These are phyloP conservation scores for Rhea americana DNA, from an alignment of 2,113 vertebrate genomes.

Conservation along the genomic window DNA sequence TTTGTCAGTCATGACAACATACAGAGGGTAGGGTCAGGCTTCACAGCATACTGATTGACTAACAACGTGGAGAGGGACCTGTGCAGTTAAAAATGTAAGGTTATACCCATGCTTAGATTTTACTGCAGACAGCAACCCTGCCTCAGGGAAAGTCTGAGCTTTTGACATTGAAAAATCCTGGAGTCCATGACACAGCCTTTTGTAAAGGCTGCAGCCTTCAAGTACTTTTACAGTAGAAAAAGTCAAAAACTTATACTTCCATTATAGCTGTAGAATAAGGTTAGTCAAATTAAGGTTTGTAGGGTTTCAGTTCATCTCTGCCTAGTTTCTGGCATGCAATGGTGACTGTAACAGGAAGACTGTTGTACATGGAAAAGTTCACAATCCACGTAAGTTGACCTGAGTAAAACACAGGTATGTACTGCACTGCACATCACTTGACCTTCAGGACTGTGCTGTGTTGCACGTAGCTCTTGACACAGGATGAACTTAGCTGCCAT, in stretches of 20 bases:
- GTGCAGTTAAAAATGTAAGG: neutral
- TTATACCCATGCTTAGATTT: rapidly evolving
- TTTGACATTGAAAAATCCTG: neutral
- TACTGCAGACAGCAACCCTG: neutral
- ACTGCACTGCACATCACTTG: too few species aligned
- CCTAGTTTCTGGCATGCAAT: too few species aligned
- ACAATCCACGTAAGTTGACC: too few species aligned
- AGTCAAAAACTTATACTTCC: neutral
- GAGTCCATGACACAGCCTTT: neutral
- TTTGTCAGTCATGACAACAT: neutral
- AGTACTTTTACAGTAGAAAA: neutral
- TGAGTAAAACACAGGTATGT: too few species aligned
- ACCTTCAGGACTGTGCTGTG: too few species aligned
- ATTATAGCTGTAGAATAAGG: neutral
- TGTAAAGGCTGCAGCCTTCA: neutral
- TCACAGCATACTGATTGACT: rapidly evolving
- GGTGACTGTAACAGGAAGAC: too few species aligned
- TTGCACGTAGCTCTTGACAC: too few species aligned
- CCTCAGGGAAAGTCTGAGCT: neutral
- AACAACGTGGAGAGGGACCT: neutral
- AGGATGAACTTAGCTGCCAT: too few species aligned
- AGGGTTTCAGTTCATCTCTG: too few species aligned
- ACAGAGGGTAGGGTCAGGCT: rapidly evolving
- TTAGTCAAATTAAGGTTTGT: neutral
- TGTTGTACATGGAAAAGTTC: too few species aligned